phyloP scores from a whole-genome alignment of 2,113 vertebrate species.

The Phoenicopterus ruber region DNA sequence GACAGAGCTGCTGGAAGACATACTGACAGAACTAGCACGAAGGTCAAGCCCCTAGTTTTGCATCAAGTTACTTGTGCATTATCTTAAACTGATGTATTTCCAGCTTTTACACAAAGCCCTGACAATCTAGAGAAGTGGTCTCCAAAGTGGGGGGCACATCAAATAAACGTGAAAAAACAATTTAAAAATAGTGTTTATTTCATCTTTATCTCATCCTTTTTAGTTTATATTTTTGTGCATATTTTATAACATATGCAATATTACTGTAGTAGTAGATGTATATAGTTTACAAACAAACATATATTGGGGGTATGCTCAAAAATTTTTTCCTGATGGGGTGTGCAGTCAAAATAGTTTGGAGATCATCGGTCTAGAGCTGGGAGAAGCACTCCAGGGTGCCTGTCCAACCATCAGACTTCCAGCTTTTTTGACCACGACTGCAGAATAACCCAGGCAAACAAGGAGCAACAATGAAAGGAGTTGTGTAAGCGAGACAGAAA shows the following conservation, averaged over 20 bases:
- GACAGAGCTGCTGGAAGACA: background rate
- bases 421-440: background rate
- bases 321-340: background rate
- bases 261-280: background rate
- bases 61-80: background rate
- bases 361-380: background rate
- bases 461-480: background rate
- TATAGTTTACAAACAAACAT: background rate
- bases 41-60: background rate
- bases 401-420: background rate
- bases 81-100: background rate
- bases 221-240: background rate
- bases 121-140: background rate
- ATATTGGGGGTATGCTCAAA: background rate
- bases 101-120: background rate
- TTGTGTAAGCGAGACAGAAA: background rate
- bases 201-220: background rate
- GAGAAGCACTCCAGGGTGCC: background rate
- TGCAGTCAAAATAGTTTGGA: background rate
- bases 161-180: background rate
- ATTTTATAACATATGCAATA: background rate
- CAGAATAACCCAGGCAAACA: background rate
- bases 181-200: background rate
- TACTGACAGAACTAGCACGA: background rate
- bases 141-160: background rate